phyloP scores from a whole-genome alignment of 2,888 invertebrate genomes.

The Drosophila antonietae region DNA sequence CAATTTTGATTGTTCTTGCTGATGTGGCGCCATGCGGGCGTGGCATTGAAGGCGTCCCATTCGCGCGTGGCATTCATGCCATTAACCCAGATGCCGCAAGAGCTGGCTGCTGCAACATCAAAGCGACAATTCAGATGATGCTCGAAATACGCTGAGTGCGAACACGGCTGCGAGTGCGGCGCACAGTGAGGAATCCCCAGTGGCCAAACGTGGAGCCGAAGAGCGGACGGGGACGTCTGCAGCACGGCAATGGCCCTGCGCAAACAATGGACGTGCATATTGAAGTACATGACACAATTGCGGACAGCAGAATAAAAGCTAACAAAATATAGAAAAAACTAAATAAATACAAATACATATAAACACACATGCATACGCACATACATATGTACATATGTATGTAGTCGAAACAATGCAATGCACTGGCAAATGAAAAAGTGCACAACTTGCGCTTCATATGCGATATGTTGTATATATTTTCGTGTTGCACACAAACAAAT shows the following conservation, averaged over 20 bases:
- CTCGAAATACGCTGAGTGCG: slow-evolving; percentile 53
- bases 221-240: background rate
- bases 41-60: slow-evolving; percentile 4
- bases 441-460: slow-evolving; percentile 18
- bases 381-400: background rate
- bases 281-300: slow-evolving; percentile 63
- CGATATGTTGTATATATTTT: slow-evolving; percentile 3
- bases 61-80: slow-evolving; percentile 49
- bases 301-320: slow-evolving; percentile 50
- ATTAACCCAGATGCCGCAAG: slow-evolving; percentile 67
- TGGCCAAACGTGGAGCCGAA: no score
- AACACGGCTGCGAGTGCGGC: slow-evolving; percentile 36
- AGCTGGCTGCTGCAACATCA: slow-evolving; percentile 61
- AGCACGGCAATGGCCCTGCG: slow-evolving; percentile 42
- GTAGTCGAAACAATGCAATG: slow-evolving; percentile 44
- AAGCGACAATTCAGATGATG: slow-evolving; percentile 62
- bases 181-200: background rate
- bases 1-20: slow-evolving; percentile 40
- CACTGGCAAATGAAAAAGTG: slow-evolving; percentile 51
- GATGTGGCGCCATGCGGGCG: slow-evolving; percentile 12
- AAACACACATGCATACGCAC: background rate
- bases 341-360: slow-evolving; percentile 30
- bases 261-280: slow-evolving; percentile 61
- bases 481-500: slow-evolving; percentile 52
- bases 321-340: slow-evolving; percentile 28